Evolutionary conservation across 2,113 vertebrate genomes (phyloP), one percentile per base, ranked within the genome.

Genomic region (Candoia aspera): DNA sequence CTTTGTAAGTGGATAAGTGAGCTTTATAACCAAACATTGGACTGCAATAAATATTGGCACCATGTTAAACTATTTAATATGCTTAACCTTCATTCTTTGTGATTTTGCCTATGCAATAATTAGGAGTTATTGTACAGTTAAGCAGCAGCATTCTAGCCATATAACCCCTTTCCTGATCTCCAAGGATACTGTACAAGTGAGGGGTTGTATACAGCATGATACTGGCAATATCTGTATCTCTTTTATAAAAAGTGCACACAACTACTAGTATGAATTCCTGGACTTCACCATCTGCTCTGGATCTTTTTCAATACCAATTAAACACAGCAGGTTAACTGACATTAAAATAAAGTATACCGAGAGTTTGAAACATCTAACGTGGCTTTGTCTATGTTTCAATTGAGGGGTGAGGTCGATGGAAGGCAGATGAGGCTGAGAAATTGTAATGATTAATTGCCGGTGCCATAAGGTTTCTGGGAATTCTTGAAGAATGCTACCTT

Each of bases 301-400:
- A 89, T 62, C 91, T 68, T 91, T 93, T 92, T 90, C 90, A 93
- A 42, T n/a, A 17, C 86, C 92, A 84, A 93, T 96, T 94, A 21
- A 11, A 93, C 90, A 21, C 91, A 92, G 90, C 46, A 94, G 85
- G 17, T 93, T 88, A 93, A 73, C 6, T 1, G 59, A 84, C n/a
- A 85, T 83, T 86, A 85, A 89, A 91, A 1, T 2, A 83, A 92
- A 68, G 0, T 58, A 5, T 83, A 93, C 1, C 29, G 55, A 86
- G 86, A 84, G 11, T 29, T 73, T 86, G 85, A 9, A 13, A 42
- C 11, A 12, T 86, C 54, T 93, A 93, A 85, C 55, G 37, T 59
- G 23, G 37, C 54, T 6, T 64, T 64, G 8, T 54, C 90, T 92
- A 33, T 58, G 91, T 95, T 90, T 88, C 12, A 90, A 91, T 19